Evolutionary conservation across 1,140 invertebrate genomes (phyloP).

Genomic region (Hetaerina americana): DNA sequence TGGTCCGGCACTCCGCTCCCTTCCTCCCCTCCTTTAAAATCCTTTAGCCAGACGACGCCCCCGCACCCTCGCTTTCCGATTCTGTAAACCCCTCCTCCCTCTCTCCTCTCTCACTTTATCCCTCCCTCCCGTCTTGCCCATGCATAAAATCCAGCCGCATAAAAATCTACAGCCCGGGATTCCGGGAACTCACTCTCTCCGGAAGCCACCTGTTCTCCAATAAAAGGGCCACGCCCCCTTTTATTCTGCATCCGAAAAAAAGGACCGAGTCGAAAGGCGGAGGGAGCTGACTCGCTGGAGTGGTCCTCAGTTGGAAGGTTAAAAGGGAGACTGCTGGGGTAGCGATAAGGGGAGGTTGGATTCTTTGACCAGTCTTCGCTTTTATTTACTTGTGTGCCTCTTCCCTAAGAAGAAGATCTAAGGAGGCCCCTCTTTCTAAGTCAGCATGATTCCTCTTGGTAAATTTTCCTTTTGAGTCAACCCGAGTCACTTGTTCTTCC

Average conservation of each 20-base stretch:
- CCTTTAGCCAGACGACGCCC: background rate
- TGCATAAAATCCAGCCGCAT: too few relatives aligned
- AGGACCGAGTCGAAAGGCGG: background rate
- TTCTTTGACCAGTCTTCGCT: background rate
- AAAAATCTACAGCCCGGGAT: background rate
- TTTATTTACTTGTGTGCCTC: background rate
- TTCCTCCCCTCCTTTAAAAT: background rate
- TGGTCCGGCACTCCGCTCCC: background rate
- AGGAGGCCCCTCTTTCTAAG: too few relatives aligned
- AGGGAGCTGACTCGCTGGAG: background rate
- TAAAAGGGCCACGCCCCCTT: background rate
- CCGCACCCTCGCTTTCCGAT: too few relatives aligned
- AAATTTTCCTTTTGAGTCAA: too few relatives aligned
- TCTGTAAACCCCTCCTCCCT: background rate
- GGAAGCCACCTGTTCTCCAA: background rate
- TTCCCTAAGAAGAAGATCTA: too few relatives aligned
- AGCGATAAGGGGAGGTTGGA: too few relatives aligned
- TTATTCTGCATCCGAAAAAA: background rate
- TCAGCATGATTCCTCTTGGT: too few relatives aligned
- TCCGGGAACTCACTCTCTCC: background rate
- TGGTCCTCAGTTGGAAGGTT: too few relatives aligned
- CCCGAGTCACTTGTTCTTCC: too few relatives aligned
- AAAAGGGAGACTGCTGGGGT: too few relatives aligned
- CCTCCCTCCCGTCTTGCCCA: background rate
- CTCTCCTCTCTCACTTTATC: background rate